Percentiles rank a stretch among this genome's conserved stretches.
phyloP scores from a whole-genome alignment of 2,797 vertebrate species.

The Agapornis canus region DNA sequence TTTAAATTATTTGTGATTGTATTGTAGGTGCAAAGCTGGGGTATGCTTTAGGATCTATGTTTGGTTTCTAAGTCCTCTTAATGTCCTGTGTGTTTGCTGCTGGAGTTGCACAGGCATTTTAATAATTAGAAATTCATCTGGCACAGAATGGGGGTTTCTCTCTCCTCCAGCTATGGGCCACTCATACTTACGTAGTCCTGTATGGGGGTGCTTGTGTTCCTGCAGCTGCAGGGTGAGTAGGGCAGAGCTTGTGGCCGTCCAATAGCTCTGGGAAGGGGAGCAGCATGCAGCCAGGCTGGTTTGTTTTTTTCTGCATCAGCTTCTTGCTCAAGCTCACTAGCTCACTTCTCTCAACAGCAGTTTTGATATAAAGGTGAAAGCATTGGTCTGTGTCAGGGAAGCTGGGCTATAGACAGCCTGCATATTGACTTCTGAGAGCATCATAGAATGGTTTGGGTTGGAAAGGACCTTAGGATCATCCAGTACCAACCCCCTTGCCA shows the following conservation, averaged over 20 bases:
- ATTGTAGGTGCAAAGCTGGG: background rate
- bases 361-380: background rate
- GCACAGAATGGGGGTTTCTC: background rate
- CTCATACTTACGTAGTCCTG: rapidly evolving
- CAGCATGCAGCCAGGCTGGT: background rate
- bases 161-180: background rate
- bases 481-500: background rate
- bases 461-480: background rate
- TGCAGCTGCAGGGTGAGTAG: background rate
- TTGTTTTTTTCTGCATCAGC: background rate
- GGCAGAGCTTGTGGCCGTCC: rapidly evolving
- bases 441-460: background rate
- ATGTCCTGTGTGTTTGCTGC: rapidly evolving
- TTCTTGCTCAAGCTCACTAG: background rate
- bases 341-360: rapidly evolving
- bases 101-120: background rate
- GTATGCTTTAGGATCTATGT: background rate
- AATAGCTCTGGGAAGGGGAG: background rate
- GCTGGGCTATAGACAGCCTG: background rate
- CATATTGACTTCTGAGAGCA: background rate
- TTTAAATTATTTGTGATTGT: background rate
- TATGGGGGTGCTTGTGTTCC: rapidly evolving
- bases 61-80: background rate
- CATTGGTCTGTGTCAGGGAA: background rate
- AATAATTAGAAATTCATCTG: background rate